Evolutionary conservation across 2,797 vertebrate species (phyloP).

Genomic region (Allenopithecus nigroviridis): DNA sequence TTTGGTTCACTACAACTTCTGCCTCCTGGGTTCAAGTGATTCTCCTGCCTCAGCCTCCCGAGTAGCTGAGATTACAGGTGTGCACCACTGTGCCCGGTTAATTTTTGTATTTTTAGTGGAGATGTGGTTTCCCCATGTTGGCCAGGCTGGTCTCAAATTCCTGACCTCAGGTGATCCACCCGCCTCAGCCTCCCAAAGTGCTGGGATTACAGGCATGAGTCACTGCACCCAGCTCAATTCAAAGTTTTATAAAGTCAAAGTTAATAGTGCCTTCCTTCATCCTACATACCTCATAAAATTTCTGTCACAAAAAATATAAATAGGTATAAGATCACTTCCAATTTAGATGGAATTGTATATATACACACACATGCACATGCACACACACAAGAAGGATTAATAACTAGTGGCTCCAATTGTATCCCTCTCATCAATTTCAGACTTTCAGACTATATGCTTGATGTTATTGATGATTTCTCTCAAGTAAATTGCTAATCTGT

Average conservation of each 20-base stretch:
- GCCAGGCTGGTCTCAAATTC: background rate
- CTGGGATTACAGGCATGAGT: background rate
- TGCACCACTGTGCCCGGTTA: background rate
- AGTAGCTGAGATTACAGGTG: background rate
- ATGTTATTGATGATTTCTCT: background rate
- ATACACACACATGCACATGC: rapidly evolving
- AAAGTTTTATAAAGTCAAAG: background rate
- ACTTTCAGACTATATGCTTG: background rate
- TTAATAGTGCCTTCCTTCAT: background rate
- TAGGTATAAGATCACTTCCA: background rate
- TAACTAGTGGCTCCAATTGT: background rate
- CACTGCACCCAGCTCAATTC: background rate
- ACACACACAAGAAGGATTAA: too few relatives aligned
- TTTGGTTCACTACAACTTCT: background rate
- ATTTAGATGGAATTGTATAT: background rate
- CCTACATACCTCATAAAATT: background rate
- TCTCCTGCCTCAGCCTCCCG: too few relatives aligned
- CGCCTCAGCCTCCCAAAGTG: background rate
- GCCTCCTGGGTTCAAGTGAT: background rate
- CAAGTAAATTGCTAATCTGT: background rate
- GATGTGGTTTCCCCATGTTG: background rate
- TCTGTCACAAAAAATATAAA: background rate
- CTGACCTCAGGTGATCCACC: background rate
- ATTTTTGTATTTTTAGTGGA: background rate
- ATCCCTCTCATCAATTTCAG: background rate